These are phyloP conservation scores for Mythimna albipuncta DNA, from an alignment of 2,888 invertebrate species.

Conservation along the genomic window DNA sequence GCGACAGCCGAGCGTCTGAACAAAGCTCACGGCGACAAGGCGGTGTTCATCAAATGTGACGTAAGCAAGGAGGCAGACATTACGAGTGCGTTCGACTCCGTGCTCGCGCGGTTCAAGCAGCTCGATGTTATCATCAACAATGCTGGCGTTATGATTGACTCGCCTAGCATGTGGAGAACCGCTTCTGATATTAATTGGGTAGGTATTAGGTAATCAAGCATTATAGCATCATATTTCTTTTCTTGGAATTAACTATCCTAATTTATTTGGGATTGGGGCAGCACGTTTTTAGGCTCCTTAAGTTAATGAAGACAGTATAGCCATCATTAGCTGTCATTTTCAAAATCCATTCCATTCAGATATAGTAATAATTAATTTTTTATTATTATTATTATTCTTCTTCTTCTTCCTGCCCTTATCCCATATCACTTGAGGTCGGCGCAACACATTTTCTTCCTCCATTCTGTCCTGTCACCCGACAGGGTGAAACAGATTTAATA, in stretches of 20 bases:
- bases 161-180: slow-evolving; percentile 69
- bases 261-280: not conserved
- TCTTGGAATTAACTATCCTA: not conserved
- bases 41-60: slow-evolving; percentile 74
- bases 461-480: too few relatives aligned
- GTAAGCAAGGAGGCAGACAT: slow-evolving; percentile 73
- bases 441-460: too few relatives aligned
- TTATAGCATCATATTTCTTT: not conserved
- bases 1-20: slow-evolving; percentile 67
- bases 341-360: not conserved
- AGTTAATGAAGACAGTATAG: not conserved
- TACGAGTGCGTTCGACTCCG: slow-evolving; percentile 66
- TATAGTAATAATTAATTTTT: not conserved
- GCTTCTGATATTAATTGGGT: slow-evolving; percentile 76
- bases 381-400: too few relatives aligned
- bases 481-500: too few relatives aligned
- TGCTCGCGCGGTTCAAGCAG: slow-evolving; percentile 64
- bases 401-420: too few relatives aligned
- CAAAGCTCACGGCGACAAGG: slow-evolving; percentile 65
- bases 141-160: slow-evolving; percentile 76
- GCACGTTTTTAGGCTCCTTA: not conserved
- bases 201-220: slow-evolving; percentile 56
- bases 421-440: too few relatives aligned
- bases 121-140: slow-evolving; percentile 78
- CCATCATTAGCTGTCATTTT: not conserved